phyloP scores from a whole-genome alignment of 2,888 invertebrate genomes.

The Cerceris rybyensis region DNA sequence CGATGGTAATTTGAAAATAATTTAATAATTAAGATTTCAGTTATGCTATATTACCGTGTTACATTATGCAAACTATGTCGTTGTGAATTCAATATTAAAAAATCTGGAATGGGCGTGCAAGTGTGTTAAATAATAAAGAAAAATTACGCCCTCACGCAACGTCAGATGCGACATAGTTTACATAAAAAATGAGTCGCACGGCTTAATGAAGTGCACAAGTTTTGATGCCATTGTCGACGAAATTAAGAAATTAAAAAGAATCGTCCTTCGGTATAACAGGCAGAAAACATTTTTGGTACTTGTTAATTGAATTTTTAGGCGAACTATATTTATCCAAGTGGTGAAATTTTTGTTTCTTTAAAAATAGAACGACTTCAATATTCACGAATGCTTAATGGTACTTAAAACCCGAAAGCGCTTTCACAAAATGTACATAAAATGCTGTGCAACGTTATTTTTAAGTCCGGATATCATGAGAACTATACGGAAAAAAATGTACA shows the following conservation, averaged over 20 bases:
- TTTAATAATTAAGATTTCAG: too few relatives aligned
- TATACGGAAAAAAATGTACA: neutral
- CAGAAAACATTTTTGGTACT: neutral
- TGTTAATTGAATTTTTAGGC: neutral
- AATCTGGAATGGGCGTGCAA: too few relatives aligned
- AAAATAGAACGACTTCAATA: neutral
- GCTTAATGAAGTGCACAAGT: neutral
- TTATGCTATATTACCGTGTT: too few relatives aligned
- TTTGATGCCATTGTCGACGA: neutral
- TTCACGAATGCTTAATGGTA: slow-evolving; percentile 2
- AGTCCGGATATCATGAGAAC: neutral
- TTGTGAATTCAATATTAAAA: too few relatives aligned
- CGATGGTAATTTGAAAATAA: too few relatives aligned
- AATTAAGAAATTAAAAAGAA: neutral
- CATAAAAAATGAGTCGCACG: slow-evolving; percentile 14
- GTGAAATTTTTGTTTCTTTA: neutral
- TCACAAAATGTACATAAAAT: neutral
- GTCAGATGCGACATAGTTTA: slow-evolving; percentile 32
- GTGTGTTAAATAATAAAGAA: neutral
- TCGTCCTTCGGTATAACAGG: neutral
- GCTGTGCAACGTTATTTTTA: neutral
- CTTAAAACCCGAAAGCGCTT: slow-evolving; percentile 7
- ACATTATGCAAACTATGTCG: too few relatives aligned
- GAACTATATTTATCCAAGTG: neutral
- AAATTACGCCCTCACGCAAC: slow-evolving; percentile 18